These are phyloP conservation scores for Sinocyclocheilus anophthalmus DNA, from an alignment of 2,113 vertebrate species.

Conservation along the genomic window DNA sequence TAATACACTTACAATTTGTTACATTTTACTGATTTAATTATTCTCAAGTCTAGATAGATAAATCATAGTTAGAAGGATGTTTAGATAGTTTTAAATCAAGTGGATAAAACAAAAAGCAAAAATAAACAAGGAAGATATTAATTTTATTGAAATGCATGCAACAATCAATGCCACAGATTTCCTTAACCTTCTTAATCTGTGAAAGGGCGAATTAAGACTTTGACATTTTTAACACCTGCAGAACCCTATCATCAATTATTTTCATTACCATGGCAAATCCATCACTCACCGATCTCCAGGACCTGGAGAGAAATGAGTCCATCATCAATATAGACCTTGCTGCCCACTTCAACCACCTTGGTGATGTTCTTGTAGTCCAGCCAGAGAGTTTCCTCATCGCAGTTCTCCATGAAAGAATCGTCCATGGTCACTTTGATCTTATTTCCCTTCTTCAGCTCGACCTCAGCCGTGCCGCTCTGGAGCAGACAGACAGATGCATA, in stretches of 20 bases:
- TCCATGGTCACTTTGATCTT: conserved; percentile 89
- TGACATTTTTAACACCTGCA: no score
- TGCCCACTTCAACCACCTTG: conserved; percentile 88
- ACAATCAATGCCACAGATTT: no score
- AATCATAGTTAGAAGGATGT: no score
- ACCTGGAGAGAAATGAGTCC: conserved; percentile 93
- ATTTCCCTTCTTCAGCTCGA: conserved; percentile 90
- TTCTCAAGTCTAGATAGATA: no score
- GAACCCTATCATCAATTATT: background rate
- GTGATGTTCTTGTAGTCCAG: conserved; percentile 96
- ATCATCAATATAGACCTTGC: conserved; percentile 95
- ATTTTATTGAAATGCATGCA: no score
- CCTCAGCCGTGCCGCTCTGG: conserved; percentile 93
- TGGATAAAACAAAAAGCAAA: no score
- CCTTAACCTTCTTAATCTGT: no score
- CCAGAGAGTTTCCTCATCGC: conserved; percentile 87
- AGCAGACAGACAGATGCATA: background rate
- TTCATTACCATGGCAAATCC: background rate
- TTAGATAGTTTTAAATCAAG: no score
- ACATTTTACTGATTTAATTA: no score
- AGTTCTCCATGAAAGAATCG: conserved; percentile 86
- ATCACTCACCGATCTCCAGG: conserved; percentile 84
- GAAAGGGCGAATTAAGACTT: background rate
- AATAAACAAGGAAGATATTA: no score
- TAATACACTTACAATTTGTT: no score